Percentiles rank a stretch among this genome's conserved stretches.
These are phyloP conservation scores for Argyrosomus japonicus DNA, from an alignment of 2,113 vertebrate species.

Conservation along the genomic window DNA sequence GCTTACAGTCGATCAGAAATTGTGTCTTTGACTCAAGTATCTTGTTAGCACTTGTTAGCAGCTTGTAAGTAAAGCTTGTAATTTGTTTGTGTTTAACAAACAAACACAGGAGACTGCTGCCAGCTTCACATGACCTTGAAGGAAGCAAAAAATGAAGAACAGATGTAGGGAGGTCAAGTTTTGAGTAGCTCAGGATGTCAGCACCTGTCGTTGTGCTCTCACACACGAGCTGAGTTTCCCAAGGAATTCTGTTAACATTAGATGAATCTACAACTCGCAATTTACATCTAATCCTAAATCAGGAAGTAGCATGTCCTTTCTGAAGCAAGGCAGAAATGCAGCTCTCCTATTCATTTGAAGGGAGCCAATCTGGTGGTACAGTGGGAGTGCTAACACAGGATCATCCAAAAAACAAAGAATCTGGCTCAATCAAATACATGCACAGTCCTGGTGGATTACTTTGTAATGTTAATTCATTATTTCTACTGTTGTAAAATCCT, in stretches of 20 bases:
- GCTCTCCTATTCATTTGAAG: not conserved
- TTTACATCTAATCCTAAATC: not conserved
- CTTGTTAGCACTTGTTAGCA: slow-evolving; percentile 11
- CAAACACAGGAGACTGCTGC: not conserved
- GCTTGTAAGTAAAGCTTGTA: not conserved
- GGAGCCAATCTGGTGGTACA: no score
- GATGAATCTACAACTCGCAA: not conserved
- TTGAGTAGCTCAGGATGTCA: slow-evolving; percentile 2
- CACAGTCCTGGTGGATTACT: no score
- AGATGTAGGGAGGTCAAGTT: not conserved
- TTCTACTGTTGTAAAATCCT: no score
- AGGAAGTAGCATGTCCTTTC: not conserved
- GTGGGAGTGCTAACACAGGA: no score
- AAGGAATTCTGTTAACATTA: not conserved
- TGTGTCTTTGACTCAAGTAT: not conserved
- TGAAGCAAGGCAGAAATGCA: not conserved
- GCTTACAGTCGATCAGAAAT: not conserved
- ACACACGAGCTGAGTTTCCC: not conserved
- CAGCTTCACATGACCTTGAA: slow-evolving; percentile 6
- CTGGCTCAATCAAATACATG: not conserved
- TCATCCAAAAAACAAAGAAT: not conserved
- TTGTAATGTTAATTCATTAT: no score
- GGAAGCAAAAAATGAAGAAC: slow-evolving; percentile 5
- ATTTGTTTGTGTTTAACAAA: not conserved
- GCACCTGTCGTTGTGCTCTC: not conserved